Evolutionary conservation across 2,113 vertebrate genomes (phyloP), one percentile per base, ranked within the genome.

Genomic region (Hemiprocne comata): DNA sequence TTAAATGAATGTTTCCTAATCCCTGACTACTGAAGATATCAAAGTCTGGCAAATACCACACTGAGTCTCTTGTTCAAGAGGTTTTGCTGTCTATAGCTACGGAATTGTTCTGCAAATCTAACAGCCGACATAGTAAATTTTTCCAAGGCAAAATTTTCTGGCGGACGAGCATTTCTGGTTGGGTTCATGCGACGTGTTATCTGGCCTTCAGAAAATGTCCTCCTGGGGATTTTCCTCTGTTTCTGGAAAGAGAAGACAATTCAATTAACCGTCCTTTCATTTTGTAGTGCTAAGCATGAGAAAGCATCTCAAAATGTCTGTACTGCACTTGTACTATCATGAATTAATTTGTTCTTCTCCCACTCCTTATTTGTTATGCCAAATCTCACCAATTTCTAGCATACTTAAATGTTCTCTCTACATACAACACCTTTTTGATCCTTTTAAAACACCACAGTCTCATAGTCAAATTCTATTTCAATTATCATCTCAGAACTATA

Each of bases 71-170:
- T 98, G 85, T 97, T 98, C 89, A 99, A 71, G 89, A 98, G 97
- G 7, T 98, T 91, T 34, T 95, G 96, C 13, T 98, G 97, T n/a
- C 97, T 95, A 60, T 90, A 97, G 42, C 81, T 95, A 58, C 76
- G 77, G 29, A 97, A 90, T 13, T 98, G 97, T 69, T 98, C 98
- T 67, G 98, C 96, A 83, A 98, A 97, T 73, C 93, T 97, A 38
- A 96, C 53, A 3, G 98, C 97, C 0, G 98, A 98, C 61, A 97
- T 33, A 8, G 98, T 95, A 48, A 98, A 98, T 34, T 98, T 98
- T 94, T 99, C 99, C 69, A 99, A 96, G 4, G 97, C 99, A 95
- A 99, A 99, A 61, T 99, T 99, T 95, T 99, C 99, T 0, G 98
- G 99, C 11, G 99, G 99, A 44, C 99, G 98, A 11, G 99, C 99